A percentile compares a stretch with the other conserved stretches of the same genome.
These are phyloP conservation scores for Paratrypauchen microcephalus DNA, from an alignment of 2,797 vertebrate species.

Conservation along the genomic window DNA sequence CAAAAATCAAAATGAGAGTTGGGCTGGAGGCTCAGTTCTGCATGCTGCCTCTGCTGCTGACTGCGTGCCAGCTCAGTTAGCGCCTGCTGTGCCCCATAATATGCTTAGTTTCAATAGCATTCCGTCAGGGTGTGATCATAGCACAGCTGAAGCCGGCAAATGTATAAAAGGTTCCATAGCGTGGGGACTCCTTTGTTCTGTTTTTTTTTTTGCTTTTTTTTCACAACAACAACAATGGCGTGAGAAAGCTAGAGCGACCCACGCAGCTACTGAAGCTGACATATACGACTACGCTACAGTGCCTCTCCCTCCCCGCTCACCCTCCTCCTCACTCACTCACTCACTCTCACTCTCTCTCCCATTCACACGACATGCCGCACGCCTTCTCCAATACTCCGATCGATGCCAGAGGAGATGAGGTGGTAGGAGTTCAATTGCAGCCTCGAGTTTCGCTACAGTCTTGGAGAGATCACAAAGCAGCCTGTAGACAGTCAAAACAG, in stretches of 20 bases:
- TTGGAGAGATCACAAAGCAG: constrained; percentile 54
- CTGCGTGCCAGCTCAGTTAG: constrained; percentile 56
- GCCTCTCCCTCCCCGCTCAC: constrained; percentile 43
- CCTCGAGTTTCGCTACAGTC: constrained; percentile 36
- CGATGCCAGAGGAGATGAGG: constrained; percentile 66
- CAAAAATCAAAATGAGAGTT: constrained; percentile 41
- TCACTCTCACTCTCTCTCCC: constrained; percentile 59
- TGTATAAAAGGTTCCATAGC: constrained; percentile 53
- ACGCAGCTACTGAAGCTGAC: constrained; percentile 69
- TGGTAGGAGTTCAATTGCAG: constrained; percentile 56
- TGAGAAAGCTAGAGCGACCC: constrained; percentile 65
- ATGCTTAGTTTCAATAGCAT: constrained; percentile 62
- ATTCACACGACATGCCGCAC: constrained; percentile 65
- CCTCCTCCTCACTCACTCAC: constrained; percentile 42
- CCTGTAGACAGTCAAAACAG: constrained; percentile 44
- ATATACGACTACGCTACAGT: constrained; percentile 66
- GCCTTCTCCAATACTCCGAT: constrained; percentile 69
- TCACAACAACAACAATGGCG: constrained; percentile 69
- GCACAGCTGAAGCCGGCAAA: constrained; percentile 51
- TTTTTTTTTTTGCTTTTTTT: constrained; percentile 47
- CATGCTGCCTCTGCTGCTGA: constrained; percentile 51
- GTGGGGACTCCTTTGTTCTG: constrained; percentile 72
- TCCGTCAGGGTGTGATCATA: constrained; percentile 64
- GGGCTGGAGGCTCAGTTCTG: constrained; percentile 54
- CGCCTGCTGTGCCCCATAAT: constrained; percentile 57